Evolutionary conservation across 2,113 vertebrate species (phyloP), one percentile per base, ranked within the genome.

Genomic region (Chaetops frenatus): DNA sequence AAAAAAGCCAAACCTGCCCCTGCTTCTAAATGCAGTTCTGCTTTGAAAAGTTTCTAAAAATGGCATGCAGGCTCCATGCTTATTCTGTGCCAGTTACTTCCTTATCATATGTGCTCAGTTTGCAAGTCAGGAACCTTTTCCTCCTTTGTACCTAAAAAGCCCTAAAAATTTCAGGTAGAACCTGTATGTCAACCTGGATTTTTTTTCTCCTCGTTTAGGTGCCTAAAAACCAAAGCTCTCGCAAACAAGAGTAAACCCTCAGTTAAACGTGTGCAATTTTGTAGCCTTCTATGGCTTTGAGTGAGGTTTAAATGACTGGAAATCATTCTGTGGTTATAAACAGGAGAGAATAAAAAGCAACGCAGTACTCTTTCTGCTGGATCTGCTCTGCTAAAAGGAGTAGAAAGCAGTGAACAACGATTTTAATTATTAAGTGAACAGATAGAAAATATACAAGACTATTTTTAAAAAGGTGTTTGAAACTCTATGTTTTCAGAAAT

Each of bases 11-110:
- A 47, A 38, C 19, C 15, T 80, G 72, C 12, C 21, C 15, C n/a
- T 92, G 11, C 35, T 91, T 93, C 78, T 88, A 62, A 90, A 84
- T 56, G 60, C 36, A 50, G 40, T 64, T 83, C 44, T 88, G 31
- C 79, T 88, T 74, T 88, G n/a, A 78, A 88, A 92, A 91, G 40
- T 51, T 27, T n/a, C 86, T 92, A 54, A 84, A 93, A 92, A 62
- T 60, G 40, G 57, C 40, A 21, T 54, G 35, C 27, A 66, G 20
- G n/a, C 13, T 53, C n/a, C 47, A 33, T 51, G 53, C 65, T 88
- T 84, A 53, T 71, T 88, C 51, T 74, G 11, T 86, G 53, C 71
- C 47, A 94, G 69, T 60, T 65, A 47, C 51, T 66, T 86, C n/a
- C 31, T 84, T 57, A 36, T 67, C 48, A 35, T 70, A 71, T 73